Base-by-base conservation (phyloP, 2,113 vertebrate genomes). In the human region DNA sequence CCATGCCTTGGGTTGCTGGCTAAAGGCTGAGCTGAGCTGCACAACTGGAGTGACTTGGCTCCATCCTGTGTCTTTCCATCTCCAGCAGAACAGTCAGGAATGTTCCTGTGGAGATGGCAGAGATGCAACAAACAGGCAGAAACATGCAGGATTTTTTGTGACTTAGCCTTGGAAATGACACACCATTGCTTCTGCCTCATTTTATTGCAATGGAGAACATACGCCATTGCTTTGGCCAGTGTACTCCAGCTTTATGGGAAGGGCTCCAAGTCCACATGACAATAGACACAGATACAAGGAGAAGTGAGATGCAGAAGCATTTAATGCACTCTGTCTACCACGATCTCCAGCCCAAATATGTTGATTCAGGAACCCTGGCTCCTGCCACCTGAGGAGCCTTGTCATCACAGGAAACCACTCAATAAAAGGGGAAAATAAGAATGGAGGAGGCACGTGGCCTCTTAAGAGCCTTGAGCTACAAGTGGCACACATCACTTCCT, bases 1-100 rank as follows among this genome's bases (percentile, higher is more conserved):
- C 40, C 61, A 11, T 0, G 2, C 48, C 61, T 1, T 6, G 84
- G 17, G 23, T 6, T 30, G 30, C 43, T 18, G 50, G 52, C 2
- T 52, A 18, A 57, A n/a, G 48, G 6, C 18, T 27, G 68, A 8
- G 27, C 61, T 27, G 13, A 25, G 45, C 40, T 35, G 66, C 7
- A 27, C 55, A 57, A 12, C 25, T 4, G 2, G 55, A 30, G 32
- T 40, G 82, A 48, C 52, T 10, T 82, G 88, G n/a, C 18, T 64
- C 17, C 16, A 1, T 72, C 64, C 0, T 5, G 45, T 5, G n/a
- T 22, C n/a, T 55, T 38, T 38, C 35, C 38, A 38, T 32, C 64
- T 66, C 57, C 20, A 76, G 32, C 43, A 52, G 57, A 82, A 30
- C 25, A 40, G 75, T 59, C 70, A 30, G 70, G 61, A 94, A 43